Percentiles rank a stretch among this genome's conserved stretches.
These are phyloP conservation scores for Plemyria rubiginata DNA, from an alignment of 2,888 invertebrate species.

Conservation along the genomic window DNA sequence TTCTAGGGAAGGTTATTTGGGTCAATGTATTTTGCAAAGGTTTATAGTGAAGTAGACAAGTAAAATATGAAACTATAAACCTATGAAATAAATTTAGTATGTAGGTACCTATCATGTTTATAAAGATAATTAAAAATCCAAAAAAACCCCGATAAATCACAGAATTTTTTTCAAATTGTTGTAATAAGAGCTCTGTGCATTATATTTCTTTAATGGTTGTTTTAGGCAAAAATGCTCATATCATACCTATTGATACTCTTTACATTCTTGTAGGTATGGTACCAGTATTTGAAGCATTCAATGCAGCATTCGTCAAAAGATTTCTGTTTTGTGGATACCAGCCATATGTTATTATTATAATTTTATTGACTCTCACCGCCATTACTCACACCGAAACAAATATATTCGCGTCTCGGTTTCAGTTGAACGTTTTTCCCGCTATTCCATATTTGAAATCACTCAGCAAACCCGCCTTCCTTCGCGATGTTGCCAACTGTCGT, in stretches of 20 bases:
- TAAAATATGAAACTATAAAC: no score
- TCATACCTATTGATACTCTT: no score
- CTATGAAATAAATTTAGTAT: no score
- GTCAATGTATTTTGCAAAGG: constrained; percentile 35
- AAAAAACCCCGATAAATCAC: no score
- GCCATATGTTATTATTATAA: constrained; percentile 24
- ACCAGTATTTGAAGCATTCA: neutral
- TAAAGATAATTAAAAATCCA: no score
- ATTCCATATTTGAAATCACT: constrained; percentile 58
- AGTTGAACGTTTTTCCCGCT: constrained; percentile 52
- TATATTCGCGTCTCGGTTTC: constrained; percentile 59
- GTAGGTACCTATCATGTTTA: no score
- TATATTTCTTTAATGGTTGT: no score
- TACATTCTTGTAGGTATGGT: no score
- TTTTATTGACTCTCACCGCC: constrained; percentile 31
- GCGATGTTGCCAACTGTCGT: constrained; percentile 23
- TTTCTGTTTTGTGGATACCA: constrained; percentile 17
- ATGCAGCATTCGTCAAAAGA: constrained; percentile 4
- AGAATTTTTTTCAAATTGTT: no score
- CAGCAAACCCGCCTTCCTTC: constrained; percentile 31
- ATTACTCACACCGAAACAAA: constrained; percentile 44
- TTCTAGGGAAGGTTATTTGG: constrained; percentile 36
- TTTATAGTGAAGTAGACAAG: neutral
- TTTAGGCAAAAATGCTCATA: no score
- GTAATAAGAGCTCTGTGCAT: no score